These are phyloP conservation scores for Pseudochaenichthys georgianus DNA, from an alignment of 2,797 vertebrate genomes.

Conservation along the genomic window DNA sequence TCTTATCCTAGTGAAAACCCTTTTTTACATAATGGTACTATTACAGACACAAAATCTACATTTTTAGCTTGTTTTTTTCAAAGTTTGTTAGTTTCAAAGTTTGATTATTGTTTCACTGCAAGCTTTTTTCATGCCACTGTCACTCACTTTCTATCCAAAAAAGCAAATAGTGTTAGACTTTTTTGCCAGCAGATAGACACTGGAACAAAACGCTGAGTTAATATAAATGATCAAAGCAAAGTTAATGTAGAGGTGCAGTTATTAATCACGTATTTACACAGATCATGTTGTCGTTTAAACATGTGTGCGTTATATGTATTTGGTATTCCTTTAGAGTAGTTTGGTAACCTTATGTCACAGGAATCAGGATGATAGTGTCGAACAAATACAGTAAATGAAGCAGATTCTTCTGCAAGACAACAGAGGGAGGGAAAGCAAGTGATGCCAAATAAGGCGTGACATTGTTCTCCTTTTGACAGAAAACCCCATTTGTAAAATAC, in stretches of 20 bases:
- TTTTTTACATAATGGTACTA: neutral
- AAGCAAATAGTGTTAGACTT: neutral
- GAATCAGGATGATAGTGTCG: conserved; percentile 2
- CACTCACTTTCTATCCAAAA: neutral
- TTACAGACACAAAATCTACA: neutral
- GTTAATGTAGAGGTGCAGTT: neutral
- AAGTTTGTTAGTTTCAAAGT: neutral
- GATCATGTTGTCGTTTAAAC: neutral
- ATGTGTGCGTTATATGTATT: neutral
- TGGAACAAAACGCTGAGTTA: neutral
- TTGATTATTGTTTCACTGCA: conserved; percentile 1
- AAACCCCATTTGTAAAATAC: conserved; percentile 7
- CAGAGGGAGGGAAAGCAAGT: neutral
- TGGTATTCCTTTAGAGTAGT: neutral
- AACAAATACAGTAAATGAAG: neutral
- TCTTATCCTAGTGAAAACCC: neutral
- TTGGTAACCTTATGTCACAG: neutral
- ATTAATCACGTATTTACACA: neutral
- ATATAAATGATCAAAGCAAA: neutral
- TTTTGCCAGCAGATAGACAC: neutral
- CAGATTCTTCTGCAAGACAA: neutral
- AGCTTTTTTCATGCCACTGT: neutral
- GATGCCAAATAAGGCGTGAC: neutral
- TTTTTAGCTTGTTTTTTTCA: too few species aligned
- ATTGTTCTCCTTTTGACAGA: neutral